A percentile compares a stretch with the other conserved stretches of the same genome.
Conservation (phyloP, 2,113 vertebrate genomes). For the Candoia aspera region DNA sequence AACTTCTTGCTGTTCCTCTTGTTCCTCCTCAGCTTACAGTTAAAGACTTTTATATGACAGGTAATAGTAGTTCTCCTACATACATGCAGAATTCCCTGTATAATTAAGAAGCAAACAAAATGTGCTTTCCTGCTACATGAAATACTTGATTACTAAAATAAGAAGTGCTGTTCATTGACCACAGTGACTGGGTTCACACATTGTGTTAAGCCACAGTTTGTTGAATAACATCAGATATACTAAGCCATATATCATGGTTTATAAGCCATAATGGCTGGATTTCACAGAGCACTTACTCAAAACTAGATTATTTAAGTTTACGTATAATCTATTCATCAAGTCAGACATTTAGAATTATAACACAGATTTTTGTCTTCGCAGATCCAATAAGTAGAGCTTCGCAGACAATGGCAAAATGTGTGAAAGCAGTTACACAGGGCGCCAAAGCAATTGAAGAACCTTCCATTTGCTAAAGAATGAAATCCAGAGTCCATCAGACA, state of each 20-base stretch:
- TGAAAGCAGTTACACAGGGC: slow-evolving; percentile 94
- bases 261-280: neutral
- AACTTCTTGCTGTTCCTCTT: slow-evolving; percentile 87
- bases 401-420: slow-evolving; percentile 98
- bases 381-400: slow-evolving; percentile 95
- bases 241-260: neutral
- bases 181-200: neutral
- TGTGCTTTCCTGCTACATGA: neutral
- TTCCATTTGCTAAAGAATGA: slow-evolving; percentile 82
- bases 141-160: neutral
- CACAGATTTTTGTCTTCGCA: slow-evolving; percentile 63
- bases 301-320: neutral
- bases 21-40: slow-evolving; percentile 91
- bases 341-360: neutral
- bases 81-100: neutral
- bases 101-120: neutral
- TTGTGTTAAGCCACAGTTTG: neutral
- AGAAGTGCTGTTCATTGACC: neutral
- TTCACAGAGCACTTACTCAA: neutral
- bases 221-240: neutral
- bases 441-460: slow-evolving; percentile 92
- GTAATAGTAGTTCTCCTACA: slow-evolving; percentile 66
- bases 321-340: neutral
- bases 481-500: slow-evolving; percentile 29
- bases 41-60: slow-evolving; percentile 99